Evolutionary conservation across 2,888 invertebrate genomes (phyloP).

Genomic region (Lasioglossum zephyrum): DNA sequence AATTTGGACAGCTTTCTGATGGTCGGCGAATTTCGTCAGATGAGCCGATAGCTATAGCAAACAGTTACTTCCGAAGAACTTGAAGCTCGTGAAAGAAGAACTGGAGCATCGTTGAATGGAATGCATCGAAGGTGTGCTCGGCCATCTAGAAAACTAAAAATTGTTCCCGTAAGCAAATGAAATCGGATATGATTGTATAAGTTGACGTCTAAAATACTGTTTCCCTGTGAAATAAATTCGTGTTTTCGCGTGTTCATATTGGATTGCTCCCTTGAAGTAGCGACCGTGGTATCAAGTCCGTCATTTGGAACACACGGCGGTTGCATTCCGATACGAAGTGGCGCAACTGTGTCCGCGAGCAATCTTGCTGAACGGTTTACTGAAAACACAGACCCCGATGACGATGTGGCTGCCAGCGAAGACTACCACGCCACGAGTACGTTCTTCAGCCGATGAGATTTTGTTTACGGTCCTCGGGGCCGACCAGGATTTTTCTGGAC

Average conservation of each 20-base stretch:
- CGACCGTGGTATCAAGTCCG: conserved; percentile 10
- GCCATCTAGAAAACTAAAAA: not conserved
- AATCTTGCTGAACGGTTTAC: conserved; percentile 45
- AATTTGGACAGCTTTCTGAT: too few species aligned
- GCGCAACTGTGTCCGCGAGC: conserved; percentile 18
- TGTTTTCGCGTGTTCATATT: not conserved
- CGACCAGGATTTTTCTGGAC: not conserved
- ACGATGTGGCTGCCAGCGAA: conserved; percentile 32
- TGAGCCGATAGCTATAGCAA: not conserved
- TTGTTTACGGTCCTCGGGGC: not conserved
- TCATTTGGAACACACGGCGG: conserved; percentile 37
- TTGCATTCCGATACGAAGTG: conserved; percentile 26
- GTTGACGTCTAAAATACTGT: not conserved
- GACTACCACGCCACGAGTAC: conserved; percentile 3
- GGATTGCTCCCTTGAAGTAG: conserved; percentile 3
- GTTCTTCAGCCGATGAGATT: conserved; percentile 1
- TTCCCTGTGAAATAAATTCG: not conserved
- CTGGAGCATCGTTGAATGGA: not conserved
- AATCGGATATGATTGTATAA: not conserved
- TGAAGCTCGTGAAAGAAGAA: not conserved
- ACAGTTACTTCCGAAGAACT: not conserved
- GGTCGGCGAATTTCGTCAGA: not conserved
- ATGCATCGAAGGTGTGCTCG: not conserved
- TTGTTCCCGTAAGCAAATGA: not conserved
- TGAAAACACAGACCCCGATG: conserved; percentile 37